phyloP scores from a whole-genome alignment of 2,113 vertebrate species.

The Epinephelus lanceolatus region DNA sequence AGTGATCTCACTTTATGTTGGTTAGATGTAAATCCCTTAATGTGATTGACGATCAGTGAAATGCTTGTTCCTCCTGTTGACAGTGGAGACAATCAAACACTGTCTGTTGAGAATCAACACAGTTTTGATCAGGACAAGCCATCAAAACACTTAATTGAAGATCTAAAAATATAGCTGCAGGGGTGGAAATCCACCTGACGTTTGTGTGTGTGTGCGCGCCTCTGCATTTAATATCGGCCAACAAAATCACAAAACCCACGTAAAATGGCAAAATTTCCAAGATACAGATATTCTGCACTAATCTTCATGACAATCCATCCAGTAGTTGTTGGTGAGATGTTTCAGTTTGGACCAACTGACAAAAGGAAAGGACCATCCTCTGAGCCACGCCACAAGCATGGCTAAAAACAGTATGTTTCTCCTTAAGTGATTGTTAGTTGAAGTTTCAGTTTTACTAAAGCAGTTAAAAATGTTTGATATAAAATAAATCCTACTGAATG shows the following conservation, averaged over 20 bases:
- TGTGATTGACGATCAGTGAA: constrained; percentile 7
- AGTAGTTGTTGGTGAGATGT: too few relatives aligned
- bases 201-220: constrained; percentile 34
- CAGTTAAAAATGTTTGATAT: background rate
- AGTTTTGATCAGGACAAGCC: constrained; percentile 18
- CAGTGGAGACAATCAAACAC: constrained; percentile 21
- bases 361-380: background rate
- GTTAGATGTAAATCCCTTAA: background rate
- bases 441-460: background rate
- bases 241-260: constrained; percentile 45
- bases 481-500: background rate
- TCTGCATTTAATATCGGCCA: constrained; percentile 49
- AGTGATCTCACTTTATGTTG: background rate
- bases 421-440: too few relatives aligned
- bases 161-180: constrained; percentile 60
- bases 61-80: constrained; percentile 9
- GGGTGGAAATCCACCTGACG: constrained; percentile 51
- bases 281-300: background rate
- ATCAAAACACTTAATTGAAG: constrained; percentile 40
- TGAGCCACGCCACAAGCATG: background rate
- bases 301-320: too few relatives aligned
- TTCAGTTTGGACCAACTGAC: background rate
- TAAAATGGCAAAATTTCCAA: constrained; percentile 1
- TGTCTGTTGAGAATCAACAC: background rate
- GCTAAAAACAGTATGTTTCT: background rate